These are phyloP conservation scores for Actinernus sp. DNA, from an alignment of 92 coral and sea anemone genomes.

Conservation along the genomic window DNA sequence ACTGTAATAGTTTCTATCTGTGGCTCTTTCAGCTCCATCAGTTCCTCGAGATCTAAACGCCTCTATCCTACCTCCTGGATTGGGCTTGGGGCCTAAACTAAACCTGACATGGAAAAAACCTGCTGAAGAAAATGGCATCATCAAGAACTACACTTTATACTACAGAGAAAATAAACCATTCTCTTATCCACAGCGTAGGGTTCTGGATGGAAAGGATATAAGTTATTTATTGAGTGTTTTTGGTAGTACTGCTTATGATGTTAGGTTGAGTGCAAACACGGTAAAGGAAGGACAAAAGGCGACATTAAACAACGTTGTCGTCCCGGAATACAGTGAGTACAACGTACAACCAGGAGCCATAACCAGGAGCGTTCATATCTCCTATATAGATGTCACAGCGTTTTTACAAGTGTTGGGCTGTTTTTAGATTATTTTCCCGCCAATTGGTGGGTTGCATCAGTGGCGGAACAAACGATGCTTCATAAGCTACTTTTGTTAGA, in stretches of 20 bases:
- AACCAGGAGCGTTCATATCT: too few relatives aligned
- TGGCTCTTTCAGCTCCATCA: conserved; percentile 22
- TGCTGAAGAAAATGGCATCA: conserved; percentile 12
- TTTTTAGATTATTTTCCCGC: too few relatives aligned
- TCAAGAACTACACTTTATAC: conserved; percentile 14
- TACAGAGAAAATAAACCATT: neutral
- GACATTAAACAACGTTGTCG: neutral
- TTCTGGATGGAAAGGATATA: neutral
- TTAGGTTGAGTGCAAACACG: conserved; percentile 5
- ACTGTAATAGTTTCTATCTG: too few relatives aligned
- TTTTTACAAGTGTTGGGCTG: too few relatives aligned
- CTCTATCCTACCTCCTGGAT: neutral
- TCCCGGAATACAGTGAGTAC: conserved; percentile 15
- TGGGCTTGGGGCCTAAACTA: neutral
- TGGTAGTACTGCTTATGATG: conserved; percentile 17
- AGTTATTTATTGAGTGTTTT: conserved; percentile 1
- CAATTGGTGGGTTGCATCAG: too few relatives aligned
- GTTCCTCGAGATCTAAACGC: neutral
- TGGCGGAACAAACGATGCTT: too few relatives aligned
- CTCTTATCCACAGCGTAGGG: neutral
- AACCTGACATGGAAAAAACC: conserved; percentile 21
- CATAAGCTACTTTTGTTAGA: too few relatives aligned
- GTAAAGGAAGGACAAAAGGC: conserved; percentile 14
- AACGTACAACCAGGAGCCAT: too few relatives aligned
- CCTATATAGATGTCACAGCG: too few relatives aligned